Percentiles rank a stretch among this genome's conserved stretches.
These are phyloP conservation scores for Campylorhamphus procurvoides DNA, from an alignment of 2,113 vertebrate genomes.

Conservation along the genomic window DNA sequence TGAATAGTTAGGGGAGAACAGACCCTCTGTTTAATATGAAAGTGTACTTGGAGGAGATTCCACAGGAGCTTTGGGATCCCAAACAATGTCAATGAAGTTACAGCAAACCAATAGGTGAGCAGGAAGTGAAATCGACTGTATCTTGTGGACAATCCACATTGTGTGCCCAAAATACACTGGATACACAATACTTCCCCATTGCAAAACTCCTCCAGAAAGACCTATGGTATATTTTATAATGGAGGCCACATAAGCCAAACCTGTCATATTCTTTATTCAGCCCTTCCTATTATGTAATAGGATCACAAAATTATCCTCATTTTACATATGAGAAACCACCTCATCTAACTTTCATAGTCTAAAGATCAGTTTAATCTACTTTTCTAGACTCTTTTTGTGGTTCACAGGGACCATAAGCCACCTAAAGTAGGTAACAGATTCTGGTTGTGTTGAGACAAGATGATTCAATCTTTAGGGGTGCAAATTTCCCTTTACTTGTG, in stretches of 20 bases:
- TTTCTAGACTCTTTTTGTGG: background rate
- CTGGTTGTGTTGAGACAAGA: background rate
- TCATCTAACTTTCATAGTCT: background rate
- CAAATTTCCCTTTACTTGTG: background rate
- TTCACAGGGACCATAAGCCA: background rate
- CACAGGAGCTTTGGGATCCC: slow-evolving; percentile 12
- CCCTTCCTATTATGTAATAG: background rate
- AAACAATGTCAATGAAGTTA: slow-evolving; percentile 38
- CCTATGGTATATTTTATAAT: background rate
- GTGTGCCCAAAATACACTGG: background rate
- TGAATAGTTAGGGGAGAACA: slow-evolving; percentile 1
- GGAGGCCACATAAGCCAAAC: background rate
- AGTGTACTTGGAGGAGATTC: slow-evolving; percentile 24
- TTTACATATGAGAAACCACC: background rate
- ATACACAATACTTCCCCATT: background rate
- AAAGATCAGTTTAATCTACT: background rate
- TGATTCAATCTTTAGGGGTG: background rate
- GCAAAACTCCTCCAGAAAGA: background rate
- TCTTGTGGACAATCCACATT: background rate
- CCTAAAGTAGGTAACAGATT: background rate
- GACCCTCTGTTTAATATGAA: slow-evolving; percentile 18
- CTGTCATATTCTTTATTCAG: background rate
- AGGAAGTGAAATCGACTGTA: background rate
- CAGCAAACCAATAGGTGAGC: background rate
- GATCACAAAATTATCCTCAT: background rate